These are phyloP conservation scores for Zaprionus vittiger DNA, from an alignment of 1,140 invertebrate species.

Conservation along the genomic window DNA sequence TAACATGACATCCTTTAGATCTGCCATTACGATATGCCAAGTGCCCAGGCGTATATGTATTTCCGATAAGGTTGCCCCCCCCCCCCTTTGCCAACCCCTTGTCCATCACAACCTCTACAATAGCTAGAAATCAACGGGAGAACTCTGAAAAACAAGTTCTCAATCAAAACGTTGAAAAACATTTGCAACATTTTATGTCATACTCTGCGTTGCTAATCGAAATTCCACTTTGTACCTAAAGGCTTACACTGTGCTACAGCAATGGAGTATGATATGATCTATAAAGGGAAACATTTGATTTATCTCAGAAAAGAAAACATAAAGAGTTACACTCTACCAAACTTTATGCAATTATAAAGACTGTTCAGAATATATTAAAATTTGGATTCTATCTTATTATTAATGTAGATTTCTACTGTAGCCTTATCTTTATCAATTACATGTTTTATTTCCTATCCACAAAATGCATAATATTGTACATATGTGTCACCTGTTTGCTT, in stretches of 20 bases:
- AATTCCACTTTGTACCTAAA: constrained; percentile 47
- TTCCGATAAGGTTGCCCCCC: constrained; percentile 43
- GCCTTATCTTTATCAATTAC: no score
- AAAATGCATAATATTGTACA: neutral
- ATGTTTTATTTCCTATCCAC: no score
- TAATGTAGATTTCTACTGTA: no score
- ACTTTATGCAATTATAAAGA: no score
- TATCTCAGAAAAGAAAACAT: no score
- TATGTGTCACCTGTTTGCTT: neutral
- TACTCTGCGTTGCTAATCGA: constrained; percentile 51
- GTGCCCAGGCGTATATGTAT: constrained; percentile 37
- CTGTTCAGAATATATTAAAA: no score
- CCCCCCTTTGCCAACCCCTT: no score
- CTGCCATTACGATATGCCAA: constrained; percentile 54
- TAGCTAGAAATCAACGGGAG: constrained; percentile 1
- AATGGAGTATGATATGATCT: neutral
- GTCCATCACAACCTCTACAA: neutral
- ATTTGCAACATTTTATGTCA: constrained; percentile 62
- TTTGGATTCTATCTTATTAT: no score
- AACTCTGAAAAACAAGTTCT: constrained; percentile 67
- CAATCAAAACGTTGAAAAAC: constrained; percentile 58
- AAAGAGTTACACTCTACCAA: no score
- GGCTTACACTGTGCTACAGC: constrained; percentile 51
- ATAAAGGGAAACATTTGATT: neutral
- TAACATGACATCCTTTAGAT: constrained; percentile 75